Percentiles rank a stretch among this genome's conserved stretches.
phyloP scores from a whole-genome alignment of 2,888 invertebrate species.

The Napeogenes sylphis region DNA sequence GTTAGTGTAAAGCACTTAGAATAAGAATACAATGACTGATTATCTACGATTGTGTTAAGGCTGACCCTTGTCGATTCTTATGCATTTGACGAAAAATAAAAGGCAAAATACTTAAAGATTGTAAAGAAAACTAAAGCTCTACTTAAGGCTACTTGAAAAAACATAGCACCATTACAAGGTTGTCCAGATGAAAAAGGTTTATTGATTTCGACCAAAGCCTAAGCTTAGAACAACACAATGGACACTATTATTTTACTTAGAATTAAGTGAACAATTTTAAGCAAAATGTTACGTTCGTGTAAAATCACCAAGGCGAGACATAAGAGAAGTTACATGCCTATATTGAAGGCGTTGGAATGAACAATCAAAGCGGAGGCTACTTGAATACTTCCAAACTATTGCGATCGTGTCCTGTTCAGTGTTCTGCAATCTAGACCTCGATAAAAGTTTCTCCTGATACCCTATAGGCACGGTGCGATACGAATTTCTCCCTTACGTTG shows the following conservation, averaged over 20 bases:
- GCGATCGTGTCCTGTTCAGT: conserved; percentile 50
- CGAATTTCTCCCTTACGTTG: conserved; percentile 63
- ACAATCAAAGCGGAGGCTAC: conserved; percentile 36
- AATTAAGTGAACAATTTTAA: too few relatives aligned
- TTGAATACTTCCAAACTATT: conserved; percentile 63
- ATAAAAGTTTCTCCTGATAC: conserved; percentile 64
- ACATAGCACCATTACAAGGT: conserved; percentile 59
- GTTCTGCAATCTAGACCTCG: conserved; percentile 44
- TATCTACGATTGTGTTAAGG: too few relatives aligned
- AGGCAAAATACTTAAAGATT: background rate
- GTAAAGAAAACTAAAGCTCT: conserved; percentile 11
- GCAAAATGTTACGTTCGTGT: too few relatives aligned
- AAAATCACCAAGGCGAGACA: too few relatives aligned
- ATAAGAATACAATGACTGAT: too few relatives aligned
- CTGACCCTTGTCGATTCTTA: too few relatives aligned
- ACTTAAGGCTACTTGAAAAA: conserved; percentile 46
- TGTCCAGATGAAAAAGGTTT: conserved; percentile 54
- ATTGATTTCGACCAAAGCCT: conserved; percentile 50
- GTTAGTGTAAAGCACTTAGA: too few relatives aligned
- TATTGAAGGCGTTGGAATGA: background rate
- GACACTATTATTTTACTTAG: background rate
- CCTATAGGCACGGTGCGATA: conserved; percentile 52
- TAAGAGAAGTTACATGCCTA: too few relatives aligned
- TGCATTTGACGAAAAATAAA: background rate
- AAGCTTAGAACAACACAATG: conserved; percentile 27